A percentile compares a stretch with the other conserved stretches of the same genome.
These are phyloP conservation scores for Callipepla californica DNA, from an alignment of 2,113 vertebrate genomes.

Conservation along the genomic window DNA sequence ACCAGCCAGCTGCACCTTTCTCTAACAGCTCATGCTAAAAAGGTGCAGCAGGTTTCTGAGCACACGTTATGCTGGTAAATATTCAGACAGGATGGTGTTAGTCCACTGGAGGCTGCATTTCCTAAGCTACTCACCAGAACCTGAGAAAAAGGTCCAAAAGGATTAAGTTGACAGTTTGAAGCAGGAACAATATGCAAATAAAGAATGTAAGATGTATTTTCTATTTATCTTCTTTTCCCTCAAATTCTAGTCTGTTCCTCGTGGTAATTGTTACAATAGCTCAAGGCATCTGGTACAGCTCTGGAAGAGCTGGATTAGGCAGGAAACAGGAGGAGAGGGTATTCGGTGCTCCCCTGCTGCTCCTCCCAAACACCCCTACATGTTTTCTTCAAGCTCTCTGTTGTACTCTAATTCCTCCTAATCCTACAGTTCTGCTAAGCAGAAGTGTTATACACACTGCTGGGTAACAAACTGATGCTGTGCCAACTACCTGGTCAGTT, in stretches of 20 bases:
- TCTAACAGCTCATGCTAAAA: not conserved
- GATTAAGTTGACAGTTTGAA: not conserved
- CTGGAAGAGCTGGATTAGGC: not conserved
- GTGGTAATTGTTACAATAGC: not conserved
- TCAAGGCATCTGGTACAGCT: not conserved
- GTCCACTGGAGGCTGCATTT: not conserved
- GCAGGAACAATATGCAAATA: not conserved
- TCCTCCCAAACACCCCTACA: not conserved
- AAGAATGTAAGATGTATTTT: not conserved
- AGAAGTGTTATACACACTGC: not conserved
- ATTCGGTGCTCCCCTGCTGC: not conserved
- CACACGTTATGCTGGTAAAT: not conserved
- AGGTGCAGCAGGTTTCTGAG: conserved; percentile 23
- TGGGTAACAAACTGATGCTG: not conserved
- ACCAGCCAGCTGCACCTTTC: conserved; percentile 6
- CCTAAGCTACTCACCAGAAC: not conserved
- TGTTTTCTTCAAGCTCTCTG: not conserved
- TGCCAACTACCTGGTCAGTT: not conserved
- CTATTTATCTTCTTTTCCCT: not conserved
- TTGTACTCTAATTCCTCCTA: not conserved
- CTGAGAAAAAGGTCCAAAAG: conserved; percentile 14
- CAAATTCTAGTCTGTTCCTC: not conserved
- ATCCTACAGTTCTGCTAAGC: not conserved
- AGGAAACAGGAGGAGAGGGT: not conserved
- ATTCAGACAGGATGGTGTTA: conserved; percentile 32